phyloP scores from a whole-genome alignment of 2,113 vertebrate genomes.

The Malurus alboscapulatus region DNA sequence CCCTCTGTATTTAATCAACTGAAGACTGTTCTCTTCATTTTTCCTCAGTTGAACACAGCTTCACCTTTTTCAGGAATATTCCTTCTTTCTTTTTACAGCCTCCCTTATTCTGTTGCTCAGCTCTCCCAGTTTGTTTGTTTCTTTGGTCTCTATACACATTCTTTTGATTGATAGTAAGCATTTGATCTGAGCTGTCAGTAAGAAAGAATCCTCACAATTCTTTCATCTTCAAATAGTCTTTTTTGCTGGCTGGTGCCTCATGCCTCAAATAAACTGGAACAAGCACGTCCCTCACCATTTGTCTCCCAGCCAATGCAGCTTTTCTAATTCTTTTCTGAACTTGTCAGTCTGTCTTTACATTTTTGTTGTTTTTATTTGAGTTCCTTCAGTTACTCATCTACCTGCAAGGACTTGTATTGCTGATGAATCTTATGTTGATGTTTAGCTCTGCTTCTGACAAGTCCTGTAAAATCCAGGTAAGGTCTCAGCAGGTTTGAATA shows the following conservation, averaged over 20 bases:
- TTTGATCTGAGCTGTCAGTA: background rate
- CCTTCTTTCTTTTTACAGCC: background rate
- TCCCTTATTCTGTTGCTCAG: background rate
- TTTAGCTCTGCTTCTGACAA: slow-evolving; percentile 18
- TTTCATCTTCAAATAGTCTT: background rate
- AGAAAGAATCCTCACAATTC: background rate
- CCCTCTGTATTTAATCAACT: background rate
- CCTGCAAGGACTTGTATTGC: slow-evolving; percentile 31
- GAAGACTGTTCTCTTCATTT: background rate
- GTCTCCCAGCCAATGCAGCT: background rate
- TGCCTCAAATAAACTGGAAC: background rate
- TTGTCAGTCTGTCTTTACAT: background rate
- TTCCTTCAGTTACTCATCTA: background rate
- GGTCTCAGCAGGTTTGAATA: slow-evolving; percentile 12
- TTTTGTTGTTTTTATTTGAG: slow-evolving; percentile 1
- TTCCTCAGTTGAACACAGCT: background rate
- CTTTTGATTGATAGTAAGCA: background rate
- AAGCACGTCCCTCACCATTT: background rate
- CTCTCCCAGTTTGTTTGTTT: background rate
- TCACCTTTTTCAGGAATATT: background rate
- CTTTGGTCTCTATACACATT: background rate
- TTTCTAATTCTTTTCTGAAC: slow-evolving; percentile 5
- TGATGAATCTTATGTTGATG: background rate
- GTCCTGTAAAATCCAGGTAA: background rate
- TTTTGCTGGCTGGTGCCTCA: background rate